phyloP scores from a whole-genome alignment of 1,140 invertebrate species.

The Cheumatopsyche charites region DNA sequence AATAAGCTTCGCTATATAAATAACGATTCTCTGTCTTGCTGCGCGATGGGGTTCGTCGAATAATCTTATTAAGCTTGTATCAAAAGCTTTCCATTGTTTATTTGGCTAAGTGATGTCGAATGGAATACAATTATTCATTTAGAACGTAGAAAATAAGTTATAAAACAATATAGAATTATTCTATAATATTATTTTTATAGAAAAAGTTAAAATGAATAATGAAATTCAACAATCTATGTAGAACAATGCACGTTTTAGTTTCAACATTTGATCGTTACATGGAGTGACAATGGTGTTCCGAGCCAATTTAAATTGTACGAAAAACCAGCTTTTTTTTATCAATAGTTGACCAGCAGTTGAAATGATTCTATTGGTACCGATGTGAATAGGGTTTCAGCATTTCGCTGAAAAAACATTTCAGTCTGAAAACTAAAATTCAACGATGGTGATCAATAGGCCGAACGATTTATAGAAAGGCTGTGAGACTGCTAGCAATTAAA shows the following conservation, averaged over 20 bases:
- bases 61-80: constrained; percentile 15
- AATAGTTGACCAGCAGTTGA: constrained; percentile 12
- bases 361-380: constrained; percentile 12
- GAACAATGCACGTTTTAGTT: no score
- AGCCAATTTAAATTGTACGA: not conserved
- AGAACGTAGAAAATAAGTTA: constrained; percentile 6
- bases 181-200: no score
- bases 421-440: constrained; percentile 44
- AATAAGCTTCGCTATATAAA: not conserved
- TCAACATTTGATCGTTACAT: no score
- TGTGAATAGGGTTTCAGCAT: constrained; percentile 12
- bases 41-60: not conserved
- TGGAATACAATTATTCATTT: constrained; percentile 43
- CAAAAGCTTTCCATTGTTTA: constrained; percentile 19
- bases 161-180: no score
- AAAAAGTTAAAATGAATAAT: no score
- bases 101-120: constrained; percentile 29
- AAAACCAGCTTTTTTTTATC: not conserved
- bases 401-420: constrained; percentile 15
- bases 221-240: no score
- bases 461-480: constrained; percentile 46
- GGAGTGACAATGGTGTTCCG: not conserved
- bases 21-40: not conserved
- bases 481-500: constrained; percentile 44
- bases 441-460: constrained; percentile 40